phyloP scores from a whole-genome alignment of 2,797 vertebrate species.

The Thamnophis elegans region DNA sequence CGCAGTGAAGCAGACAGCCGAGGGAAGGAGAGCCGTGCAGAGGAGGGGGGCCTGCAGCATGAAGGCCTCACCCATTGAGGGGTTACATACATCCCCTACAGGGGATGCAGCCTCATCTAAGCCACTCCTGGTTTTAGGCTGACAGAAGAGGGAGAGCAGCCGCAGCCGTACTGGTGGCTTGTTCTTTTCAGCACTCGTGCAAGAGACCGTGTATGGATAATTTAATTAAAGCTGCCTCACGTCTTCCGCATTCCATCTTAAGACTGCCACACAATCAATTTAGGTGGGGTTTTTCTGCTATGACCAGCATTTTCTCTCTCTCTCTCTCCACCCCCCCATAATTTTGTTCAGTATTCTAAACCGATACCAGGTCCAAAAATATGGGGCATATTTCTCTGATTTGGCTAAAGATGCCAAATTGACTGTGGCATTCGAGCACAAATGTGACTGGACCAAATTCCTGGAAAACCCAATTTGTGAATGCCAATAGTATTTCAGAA shows the following conservation, averaged over 20 bases:
- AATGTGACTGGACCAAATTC: background rate
- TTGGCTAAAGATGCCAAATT: background rate
- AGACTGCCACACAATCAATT: background rate
- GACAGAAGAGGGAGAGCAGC: rapidly evolving
- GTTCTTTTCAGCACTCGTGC: background rate
- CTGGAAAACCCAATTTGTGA: background rate
- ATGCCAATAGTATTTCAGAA: background rate
- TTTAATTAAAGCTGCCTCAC: background rate
- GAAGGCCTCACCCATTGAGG: no score
- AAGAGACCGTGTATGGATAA: no score
- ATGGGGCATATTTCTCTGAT: background rate
- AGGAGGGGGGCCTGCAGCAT: background rate
- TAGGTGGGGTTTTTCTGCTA: background rate
- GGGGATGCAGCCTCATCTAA: background rate
- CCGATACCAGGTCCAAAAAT: no score
- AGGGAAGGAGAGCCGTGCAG: background rate
- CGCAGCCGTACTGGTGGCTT: no score
- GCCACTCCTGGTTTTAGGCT: no score
- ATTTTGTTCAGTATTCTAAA: background rate
- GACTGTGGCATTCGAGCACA: no score
- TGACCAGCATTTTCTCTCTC: background rate
- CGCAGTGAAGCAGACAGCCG: background rate
- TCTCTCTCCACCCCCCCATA: background rate
- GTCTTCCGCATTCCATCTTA: background rate
- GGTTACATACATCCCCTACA: no score